These are phyloP conservation scores for Drosophila punjabiensis DNA, from an alignment of 1,140 invertebrate species.

Conservation along the genomic window DNA sequence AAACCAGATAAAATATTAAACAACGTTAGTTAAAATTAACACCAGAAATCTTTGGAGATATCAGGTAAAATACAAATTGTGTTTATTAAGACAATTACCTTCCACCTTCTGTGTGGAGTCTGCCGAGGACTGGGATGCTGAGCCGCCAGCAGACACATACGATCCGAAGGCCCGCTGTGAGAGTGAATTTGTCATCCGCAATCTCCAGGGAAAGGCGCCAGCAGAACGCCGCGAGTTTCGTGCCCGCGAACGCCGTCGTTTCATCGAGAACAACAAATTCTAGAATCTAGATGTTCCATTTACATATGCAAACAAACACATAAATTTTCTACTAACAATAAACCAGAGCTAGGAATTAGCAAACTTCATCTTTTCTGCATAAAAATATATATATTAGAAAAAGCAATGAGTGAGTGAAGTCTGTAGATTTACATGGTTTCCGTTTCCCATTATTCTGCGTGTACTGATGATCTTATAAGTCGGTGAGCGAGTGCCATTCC, in stretches of 20 bases:
- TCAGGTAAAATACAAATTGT: not conserved
- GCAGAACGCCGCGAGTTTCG: constrained; percentile 34
- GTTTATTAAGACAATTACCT: too few species aligned
- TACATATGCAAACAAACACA: not conserved
- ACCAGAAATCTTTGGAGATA: not conserved
- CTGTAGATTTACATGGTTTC: constrained; percentile 15
- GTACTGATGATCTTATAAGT: not conserved
- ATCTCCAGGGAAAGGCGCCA: constrained; percentile 13
- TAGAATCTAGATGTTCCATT: not conserved
- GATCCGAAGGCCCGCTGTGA: constrained; percentile 27
- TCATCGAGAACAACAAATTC: not conserved
- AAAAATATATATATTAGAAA: not conserved
- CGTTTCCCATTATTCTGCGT: constrained; percentile 16
- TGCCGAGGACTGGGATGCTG: constrained; percentile 58
- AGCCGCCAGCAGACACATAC: constrained; percentile 35
- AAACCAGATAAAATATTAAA: not conserved
- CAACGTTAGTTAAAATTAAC: not conserved
- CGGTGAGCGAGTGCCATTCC: constrained; percentile 21
- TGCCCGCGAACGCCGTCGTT: constrained; percentile 24
- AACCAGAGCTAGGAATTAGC: too few species aligned
- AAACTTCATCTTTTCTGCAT: too few species aligned
- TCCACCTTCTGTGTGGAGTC: not conserved
- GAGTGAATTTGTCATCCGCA: constrained; percentile 5
- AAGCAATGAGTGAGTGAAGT: constrained; percentile 1
- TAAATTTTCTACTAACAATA: too few species aligned